Evolutionary conservation across 1,140 invertebrate genomes (phyloP).

Genomic region (Bombus balteatus): DNA sequence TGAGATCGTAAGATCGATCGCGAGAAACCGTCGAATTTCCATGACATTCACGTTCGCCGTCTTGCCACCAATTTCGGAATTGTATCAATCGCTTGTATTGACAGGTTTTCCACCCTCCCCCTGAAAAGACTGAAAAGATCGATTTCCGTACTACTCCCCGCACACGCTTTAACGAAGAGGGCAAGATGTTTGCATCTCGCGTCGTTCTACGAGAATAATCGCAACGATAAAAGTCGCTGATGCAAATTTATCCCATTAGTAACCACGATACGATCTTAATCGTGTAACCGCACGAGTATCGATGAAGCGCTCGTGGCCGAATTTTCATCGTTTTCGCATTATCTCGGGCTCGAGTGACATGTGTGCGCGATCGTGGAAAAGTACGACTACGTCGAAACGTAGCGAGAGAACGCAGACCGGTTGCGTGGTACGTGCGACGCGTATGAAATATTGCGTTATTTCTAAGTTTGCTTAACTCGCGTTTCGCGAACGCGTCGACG

Average conservation of each 20-base stretch:
- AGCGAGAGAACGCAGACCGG: not conserved
- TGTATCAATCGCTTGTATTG: no score
- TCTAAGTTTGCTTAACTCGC: conserved; percentile 8
- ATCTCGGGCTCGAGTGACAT: not conserved
- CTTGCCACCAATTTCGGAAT: no score
- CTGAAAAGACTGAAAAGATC: no score
- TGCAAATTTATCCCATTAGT: not conserved
- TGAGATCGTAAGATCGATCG: no score
- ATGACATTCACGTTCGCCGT: no score
- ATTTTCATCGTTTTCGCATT: conserved; percentile 1
- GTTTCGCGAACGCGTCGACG: not conserved
- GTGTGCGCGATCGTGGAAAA: not conserved
- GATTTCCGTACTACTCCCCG: no score
- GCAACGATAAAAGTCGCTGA: not conserved
- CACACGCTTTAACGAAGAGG: no score
- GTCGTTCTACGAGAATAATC: no score
- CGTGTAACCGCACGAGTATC: not conserved
- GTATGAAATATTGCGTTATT: conserved; percentile 26
- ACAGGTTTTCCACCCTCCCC: no score
- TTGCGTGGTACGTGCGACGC: not conserved
- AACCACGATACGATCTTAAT: not conserved
- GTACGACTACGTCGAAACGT: not conserved
- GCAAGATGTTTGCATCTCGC: no score
- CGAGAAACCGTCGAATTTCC: no score
- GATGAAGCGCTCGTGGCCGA: not conserved